Base-by-base conservation (phyloP, 2,113 vertebrate genomes). In the Leucosticte australis region DNA sequence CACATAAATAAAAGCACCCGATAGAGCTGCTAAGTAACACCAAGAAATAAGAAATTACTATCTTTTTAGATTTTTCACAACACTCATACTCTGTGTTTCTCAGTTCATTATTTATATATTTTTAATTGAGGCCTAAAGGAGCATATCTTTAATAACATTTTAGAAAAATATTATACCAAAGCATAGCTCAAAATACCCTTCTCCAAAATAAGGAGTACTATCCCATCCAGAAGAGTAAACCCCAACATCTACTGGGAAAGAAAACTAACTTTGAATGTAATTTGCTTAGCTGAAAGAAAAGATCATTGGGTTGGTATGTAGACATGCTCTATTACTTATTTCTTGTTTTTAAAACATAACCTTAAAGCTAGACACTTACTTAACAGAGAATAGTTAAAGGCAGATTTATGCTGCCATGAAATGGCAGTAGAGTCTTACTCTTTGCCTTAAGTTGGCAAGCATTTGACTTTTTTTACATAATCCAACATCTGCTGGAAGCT, bases 181-280 rank as follows among this genome's bases (percentile, higher is more conserved):
- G 49, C 69, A 85, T 46, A 87, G 85, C 42, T 95, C 75, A 96
- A 96, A 97, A 92, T 67, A 52, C 7, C n/a, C 63, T 94, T 94
- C 64, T 97, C 57, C 37, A 96, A 84, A 94, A 95, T 47, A 95
- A 41, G 53, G 39, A 94, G 24, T 78, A 81, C 41, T 90, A 39
- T 74, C 46, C 63, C 42, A 86, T 74, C 52, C 77, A 73, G 82
- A 90, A 93, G 39, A 94, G 56, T 49, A 47, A 80, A 91, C 53
- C 47, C 28, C 53, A 73, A 33, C 57, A 83, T 59, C 78, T 91
- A 37, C 41, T 62, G 53, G 31, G 39, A 31, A 50, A 93, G 42
- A 62, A 91, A 91, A 67, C 53, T 57, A 78, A 80, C 44, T 82
- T 23, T 33, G 33, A 88, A 42, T 21, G 14, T 50, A 90, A 84